Evolutionary conservation across 2,888 invertebrate species (phyloP).

Genomic region (Thera obeliscata): DNA sequence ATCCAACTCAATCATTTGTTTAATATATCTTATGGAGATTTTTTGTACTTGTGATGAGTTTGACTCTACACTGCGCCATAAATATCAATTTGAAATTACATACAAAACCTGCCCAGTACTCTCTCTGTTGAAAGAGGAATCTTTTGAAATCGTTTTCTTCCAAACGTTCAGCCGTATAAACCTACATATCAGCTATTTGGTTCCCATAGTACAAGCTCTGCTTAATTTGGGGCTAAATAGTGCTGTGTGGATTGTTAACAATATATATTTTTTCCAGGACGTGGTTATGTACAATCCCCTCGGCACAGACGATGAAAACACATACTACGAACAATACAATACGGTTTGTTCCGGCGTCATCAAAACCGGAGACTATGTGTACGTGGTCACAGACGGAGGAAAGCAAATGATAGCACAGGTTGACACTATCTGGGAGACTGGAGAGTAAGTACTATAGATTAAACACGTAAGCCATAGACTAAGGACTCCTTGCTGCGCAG

Average conservation of each 20-base stretch:
- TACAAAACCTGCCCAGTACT: background rate
- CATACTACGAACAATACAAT: conserved; percentile 97
- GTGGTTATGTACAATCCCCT: conserved; percentile 89
- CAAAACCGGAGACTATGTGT: conserved; percentile 97
- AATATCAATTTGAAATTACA: background rate
- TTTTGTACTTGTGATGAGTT: too few relatives aligned
- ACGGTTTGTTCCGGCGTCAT: conserved; percentile 92
- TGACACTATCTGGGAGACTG: conserved; percentile 97
- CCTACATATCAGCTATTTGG: too few relatives aligned
- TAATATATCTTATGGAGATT: too few relatives aligned
- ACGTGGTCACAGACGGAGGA: conserved; percentile 95
- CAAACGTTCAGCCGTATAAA: too few relatives aligned
- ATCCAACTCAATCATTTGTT: too few relatives aligned
- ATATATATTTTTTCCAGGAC: conserved; percentile 82
- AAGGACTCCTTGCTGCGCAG: too few relatives aligned
- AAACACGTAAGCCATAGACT: background rate
- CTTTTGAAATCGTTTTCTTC: too few relatives aligned
- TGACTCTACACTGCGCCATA: background rate
- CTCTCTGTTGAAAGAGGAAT: too few relatives aligned
- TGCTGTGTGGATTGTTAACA: background rate
- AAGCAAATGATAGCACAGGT: conserved; percentile 96
- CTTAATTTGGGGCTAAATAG: too few relatives aligned
- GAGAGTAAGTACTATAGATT: conserved; percentile 86
- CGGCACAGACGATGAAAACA: conserved; percentile 90
- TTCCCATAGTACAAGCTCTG: too few relatives aligned